Evolutionary conservation across 2,888 invertebrate genomes (phyloP), one percentile per base, ranked within the genome.

Genomic region (Eutolmus rufibarbis): DNA sequence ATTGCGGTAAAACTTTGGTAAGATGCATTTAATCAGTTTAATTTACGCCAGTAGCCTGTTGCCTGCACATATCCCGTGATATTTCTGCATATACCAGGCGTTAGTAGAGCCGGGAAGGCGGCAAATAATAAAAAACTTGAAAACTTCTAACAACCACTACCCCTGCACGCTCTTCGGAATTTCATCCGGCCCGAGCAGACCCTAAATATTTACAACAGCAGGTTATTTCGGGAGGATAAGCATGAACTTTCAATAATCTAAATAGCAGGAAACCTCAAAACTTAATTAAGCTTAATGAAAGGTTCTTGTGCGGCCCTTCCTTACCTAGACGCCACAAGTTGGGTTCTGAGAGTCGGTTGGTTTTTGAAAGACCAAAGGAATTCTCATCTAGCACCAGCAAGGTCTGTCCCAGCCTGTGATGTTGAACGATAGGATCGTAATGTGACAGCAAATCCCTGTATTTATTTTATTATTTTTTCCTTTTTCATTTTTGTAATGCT

Each of bases 281-380:
- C 79, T 86, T 86, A 86, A 86, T 86, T 86, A 86, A 79, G 86
- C 79, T 78, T 86, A 86, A 86, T 86, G 86, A 86, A 86, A 79
- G 66, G 78, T 74, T 74, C 85, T 19, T 46, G 43, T 43, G 74
- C 31, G 34, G 37, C 31, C 85, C 31, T 74, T 74, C 57, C 85
- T 74, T 85, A 46, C 74, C 43, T 85, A 74, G 46, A 43, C 74
- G 74, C 85, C 85, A n/a, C 85, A 85, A 85, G 66, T 74, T 74
- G 74, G 51, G 74, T 85, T 85, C 43, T 31, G 43, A 74, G 74
- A 74, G 51, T 74, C 74, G 46, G 74, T 46, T 51, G 46, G 31
- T 85, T 28, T 74, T 43, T 31, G 19, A 40, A 85, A 85, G 57
- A 43, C 85, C 85, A 74, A 74, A 85, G 85, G 74, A 85, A 85